Base-by-base conservation (phyloP, 2,797 vertebrate genomes). In the Sebastes iracundus region DNA sequence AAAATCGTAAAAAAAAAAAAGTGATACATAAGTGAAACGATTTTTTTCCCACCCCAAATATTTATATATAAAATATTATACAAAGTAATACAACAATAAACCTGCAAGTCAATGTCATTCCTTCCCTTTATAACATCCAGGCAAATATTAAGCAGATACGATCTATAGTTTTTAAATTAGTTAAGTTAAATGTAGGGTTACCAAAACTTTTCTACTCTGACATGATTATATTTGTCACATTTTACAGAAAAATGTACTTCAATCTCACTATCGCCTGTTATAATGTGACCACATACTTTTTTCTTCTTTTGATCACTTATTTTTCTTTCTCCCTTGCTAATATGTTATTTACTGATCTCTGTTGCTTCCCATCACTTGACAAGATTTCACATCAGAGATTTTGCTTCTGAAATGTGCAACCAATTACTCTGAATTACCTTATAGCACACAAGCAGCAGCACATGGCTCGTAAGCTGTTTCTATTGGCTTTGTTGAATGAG, bases 391-490 rank as follows among this genome's bases (percentile, higher is more conserved):
- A 77, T 79, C 42, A 67, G 38, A 78, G 55, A 85, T 80, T 86
- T 65, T 77, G 72, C 84, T 78, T 83, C 77, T 79, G 77, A 83
- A 85, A 90, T 88, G 82, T 90, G 85, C 77, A 75, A 79, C 62
- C 73, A 82, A 82, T 90, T 88, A 85, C 64, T 78, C 33, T 33
- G 33, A 90, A 88, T 90, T 87, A 87, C 32, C 82, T 67, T 83
- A n/a, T 22, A 77, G 75, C 82, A 85, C 73, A 89, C 79, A 58
- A 77, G 65, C 83, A 81, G 69, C 46, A 55, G 71, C 62, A 56
- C 18, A 59, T 70, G 56, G 67, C 66, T 73, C 33, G 61, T 53
- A 65, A 82, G 35, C 60, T 84, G 68, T 79, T 85, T 86, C 82
- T 78, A 30, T 73, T 82, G 78, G 72, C 73, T 42, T 63, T 76